These are phyloP conservation scores for Ardeotis arabs DNA, from an alignment of 2,113 vertebrate genomes.

Conservation along the genomic window DNA sequence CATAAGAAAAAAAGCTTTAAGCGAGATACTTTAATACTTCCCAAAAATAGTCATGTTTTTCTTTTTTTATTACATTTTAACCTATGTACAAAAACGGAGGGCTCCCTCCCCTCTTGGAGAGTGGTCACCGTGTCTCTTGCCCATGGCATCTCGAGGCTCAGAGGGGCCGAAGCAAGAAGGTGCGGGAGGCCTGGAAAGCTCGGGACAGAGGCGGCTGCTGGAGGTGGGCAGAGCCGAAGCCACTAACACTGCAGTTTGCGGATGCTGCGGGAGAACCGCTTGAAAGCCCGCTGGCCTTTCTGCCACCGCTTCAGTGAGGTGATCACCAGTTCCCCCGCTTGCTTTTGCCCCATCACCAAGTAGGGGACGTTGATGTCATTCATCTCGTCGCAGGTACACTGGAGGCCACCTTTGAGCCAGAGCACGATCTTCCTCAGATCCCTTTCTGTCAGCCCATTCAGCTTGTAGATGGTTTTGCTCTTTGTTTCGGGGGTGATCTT, in stretches of 20 bases:
- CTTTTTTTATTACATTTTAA: constrained; percentile 64
- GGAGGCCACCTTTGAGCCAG: constrained; percentile 94
- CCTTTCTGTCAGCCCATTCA: constrained; percentile 90
- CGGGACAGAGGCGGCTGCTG: neutral
- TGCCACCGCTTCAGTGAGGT: constrained; percentile 98
- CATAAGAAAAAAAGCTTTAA: constrained; percentile 49
- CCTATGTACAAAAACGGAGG: constrained; percentile 65
- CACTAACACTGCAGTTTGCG: constrained; percentile 95
- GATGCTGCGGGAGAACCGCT: constrained; percentile 95
- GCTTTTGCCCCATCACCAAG: constrained; percentile 96
- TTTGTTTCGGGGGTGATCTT: constrained; percentile 96
- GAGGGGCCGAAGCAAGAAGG: constrained; percentile 41
- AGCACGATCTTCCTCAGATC: constrained; percentile 91
- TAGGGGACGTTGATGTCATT: constrained; percentile 95
- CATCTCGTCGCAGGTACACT: constrained; percentile 97
- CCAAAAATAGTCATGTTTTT: constrained; percentile 65
- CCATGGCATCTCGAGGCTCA: constrained; percentile 19
- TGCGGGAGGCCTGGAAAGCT: constrained; percentile 36
- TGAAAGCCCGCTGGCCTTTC: constrained; percentile 93
- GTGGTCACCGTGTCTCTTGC: neutral
- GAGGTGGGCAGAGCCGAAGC: neutral
- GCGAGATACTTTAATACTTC: constrained; percentile 60
- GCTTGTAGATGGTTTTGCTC: constrained; percentile 97
- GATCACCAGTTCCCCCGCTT: constrained; percentile 93
- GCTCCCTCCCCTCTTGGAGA: neutral